Conservation (phyloP, 1,140 invertebrate species). For the Hydropsyche tenuis region DNA sequence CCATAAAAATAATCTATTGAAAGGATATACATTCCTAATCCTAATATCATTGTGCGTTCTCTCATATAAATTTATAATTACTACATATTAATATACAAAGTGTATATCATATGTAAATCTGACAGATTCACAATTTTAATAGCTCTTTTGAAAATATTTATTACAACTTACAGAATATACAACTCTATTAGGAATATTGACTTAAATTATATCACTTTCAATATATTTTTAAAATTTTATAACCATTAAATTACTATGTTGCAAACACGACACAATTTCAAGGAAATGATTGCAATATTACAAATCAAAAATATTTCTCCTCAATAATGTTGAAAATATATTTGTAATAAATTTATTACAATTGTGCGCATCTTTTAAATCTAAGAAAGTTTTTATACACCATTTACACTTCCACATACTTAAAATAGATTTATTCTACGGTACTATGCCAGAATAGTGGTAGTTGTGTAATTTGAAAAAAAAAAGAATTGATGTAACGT, state of each 20-base stretch:
- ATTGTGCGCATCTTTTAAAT: constrained; percentile 44
- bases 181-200: constrained; percentile 41
- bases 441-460: not conserved
- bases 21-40: constrained; percentile 5
- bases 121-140: not conserved
- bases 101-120: not conserved
- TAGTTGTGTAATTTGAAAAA: not conserved
- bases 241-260: constrained; percentile 24
- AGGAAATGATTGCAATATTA: no score
- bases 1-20: constrained; percentile 15
- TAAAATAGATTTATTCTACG: not conserved
- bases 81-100: not conserved
- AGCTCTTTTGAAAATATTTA: constrained; percentile 4
- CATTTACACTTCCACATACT: not conserved
- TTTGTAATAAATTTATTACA: constrained; percentile 36
- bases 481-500: no score
- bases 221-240: constrained; percentile 39
- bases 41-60: constrained; percentile 25
- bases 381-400: no score
- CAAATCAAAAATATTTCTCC: not conserved
- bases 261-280: constrained; percentile 8
- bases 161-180: constrained; percentile 36
- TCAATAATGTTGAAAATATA: constrained; percentile 39
- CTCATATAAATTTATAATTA: not conserved
- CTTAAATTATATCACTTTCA: constrained; percentile 46